phyloP scores from a whole-genome alignment of 1,140 invertebrate genomes.

The Aphidius gifuensis region DNA sequence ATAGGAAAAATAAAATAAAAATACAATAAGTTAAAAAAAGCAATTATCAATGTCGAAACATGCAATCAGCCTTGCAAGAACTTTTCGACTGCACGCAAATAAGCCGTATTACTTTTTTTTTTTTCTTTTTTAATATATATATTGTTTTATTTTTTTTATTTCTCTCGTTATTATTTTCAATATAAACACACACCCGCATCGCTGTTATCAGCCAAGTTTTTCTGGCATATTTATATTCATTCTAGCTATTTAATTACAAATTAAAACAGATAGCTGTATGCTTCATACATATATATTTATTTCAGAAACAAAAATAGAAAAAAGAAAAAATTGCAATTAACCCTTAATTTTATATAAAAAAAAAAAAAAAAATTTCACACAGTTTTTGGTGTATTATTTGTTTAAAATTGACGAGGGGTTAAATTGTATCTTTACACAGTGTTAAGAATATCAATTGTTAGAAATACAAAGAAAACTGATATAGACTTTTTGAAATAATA shows the following conservation, averaged over 20 bases:
- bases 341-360: no score
- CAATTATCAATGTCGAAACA: constrained; percentile 53
- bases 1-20: constrained; percentile 34
- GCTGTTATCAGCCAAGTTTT: no score
- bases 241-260: no score
- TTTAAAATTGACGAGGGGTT: constrained; percentile 49
- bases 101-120: constrained; percentile 52
- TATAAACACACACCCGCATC: no score
- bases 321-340: no score
- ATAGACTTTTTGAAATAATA: constrained; percentile 9
- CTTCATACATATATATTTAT: no score
- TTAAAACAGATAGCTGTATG: no score
- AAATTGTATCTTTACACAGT: constrained; percentile 54
- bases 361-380: neutral
- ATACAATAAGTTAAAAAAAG: constrained; percentile 49
- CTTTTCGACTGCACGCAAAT: constrained; percentile 54
- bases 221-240: no score
- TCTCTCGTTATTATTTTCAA: neutral
- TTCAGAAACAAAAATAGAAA: no score
- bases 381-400: constrained; percentile 45
- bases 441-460: constrained; percentile 58
- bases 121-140: constrained; percentile 28
- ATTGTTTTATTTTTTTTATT: neutral
- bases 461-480: constrained; percentile 49
- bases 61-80: constrained; percentile 46